Conservation (phyloP, 2,888 invertebrate species). For the Seira musarum region DNA sequence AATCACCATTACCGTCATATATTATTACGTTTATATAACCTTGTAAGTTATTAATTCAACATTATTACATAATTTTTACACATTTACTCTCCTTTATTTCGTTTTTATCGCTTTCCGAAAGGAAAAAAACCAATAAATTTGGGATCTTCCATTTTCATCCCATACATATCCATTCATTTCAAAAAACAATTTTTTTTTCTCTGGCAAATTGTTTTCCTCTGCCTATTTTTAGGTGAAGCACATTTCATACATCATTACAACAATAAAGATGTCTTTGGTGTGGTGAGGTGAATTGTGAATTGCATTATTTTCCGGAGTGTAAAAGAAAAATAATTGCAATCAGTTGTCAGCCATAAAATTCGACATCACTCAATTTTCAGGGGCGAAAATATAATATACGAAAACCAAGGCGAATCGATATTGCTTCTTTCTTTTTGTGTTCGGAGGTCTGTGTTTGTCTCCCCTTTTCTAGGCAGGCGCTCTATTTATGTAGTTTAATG, state of each 20-base stretch:
- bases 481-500: too few relatives aligned
- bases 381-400: too few relatives aligned
- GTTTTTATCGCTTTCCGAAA: neutral
- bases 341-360: conserved; percentile 52
- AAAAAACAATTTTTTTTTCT: too few relatives aligned
- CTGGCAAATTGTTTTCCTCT: neutral
- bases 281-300: neutral
- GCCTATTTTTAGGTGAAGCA: too few relatives aligned
- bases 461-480: too few relatives aligned
- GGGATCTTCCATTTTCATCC: too few relatives aligned
- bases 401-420: too few relatives aligned
- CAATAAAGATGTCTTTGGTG: conserved; percentile 20
- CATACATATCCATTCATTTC: too few relatives aligned
- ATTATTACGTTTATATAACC: conserved; percentile 25
- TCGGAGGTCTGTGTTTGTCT: too few relatives aligned
- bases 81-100: conserved; percentile 9
- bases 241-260: conserved; percentile 14
- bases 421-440: too few relatives aligned
- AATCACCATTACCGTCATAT: conserved; percentile 13
- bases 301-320: neutral
- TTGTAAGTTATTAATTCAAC: conserved; percentile 33
- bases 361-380: conserved; percentile 45
- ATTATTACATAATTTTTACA: conserved; percentile 20
- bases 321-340: conserved; percentile 35
- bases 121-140: too few relatives aligned